Percentiles rank a stretch among this genome's conserved stretches.
These are phyloP conservation scores for Aspidapion aeneum DNA, from an alignment of 2,888 invertebrate genomes.

Conservation along the genomic window DNA sequence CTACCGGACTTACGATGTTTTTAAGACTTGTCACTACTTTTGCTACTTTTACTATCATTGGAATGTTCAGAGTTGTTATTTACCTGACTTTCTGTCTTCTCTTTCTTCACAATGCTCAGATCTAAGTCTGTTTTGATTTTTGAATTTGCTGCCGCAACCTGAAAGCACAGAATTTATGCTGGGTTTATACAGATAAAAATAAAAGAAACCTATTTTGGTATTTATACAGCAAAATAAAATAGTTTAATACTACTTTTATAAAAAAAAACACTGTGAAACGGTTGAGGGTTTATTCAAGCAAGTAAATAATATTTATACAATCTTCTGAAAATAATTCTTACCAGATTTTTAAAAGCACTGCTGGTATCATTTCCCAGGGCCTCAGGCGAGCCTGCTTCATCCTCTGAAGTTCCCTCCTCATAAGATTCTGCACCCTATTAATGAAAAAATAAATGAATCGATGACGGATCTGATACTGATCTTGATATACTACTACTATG, in stretches of 20 bases:
- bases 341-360: slow-evolving; percentile 38
- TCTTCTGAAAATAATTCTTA: too few relatives aligned
- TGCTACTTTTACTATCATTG: slow-evolving; percentile 42
- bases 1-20: background rate
- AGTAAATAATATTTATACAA: too few relatives aligned
- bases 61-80: slow-evolving; percentile 50
- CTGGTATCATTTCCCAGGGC: slow-evolving; percentile 47
- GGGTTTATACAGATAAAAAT: too few relatives aligned
- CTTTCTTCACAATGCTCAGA: slow-evolving; percentile 59
- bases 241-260: too few relatives aligned
- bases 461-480: too few relatives aligned
- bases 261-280: too few relatives aligned
- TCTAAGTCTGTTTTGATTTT: slow-evolving; percentile 35
- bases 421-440: slow-evolving; percentile 45
- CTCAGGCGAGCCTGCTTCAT: slow-evolving; percentile 49
- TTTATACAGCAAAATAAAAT: too few relatives aligned
- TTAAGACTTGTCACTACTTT: slow-evolving; percentile 41
- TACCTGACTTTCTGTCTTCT: slow-evolving; percentile 50
- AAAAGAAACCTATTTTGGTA: too few relatives aligned
- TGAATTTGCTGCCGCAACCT: background rate
- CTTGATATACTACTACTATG: too few relatives aligned
- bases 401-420: slow-evolving; percentile 48
- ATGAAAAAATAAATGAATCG: slow-evolving; percentile 26
- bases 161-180: too few relatives aligned
- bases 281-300: too few relatives aligned